Conservation (phyloP, 2,797 vertebrate species). For the Potorous gilbertii region DNA sequence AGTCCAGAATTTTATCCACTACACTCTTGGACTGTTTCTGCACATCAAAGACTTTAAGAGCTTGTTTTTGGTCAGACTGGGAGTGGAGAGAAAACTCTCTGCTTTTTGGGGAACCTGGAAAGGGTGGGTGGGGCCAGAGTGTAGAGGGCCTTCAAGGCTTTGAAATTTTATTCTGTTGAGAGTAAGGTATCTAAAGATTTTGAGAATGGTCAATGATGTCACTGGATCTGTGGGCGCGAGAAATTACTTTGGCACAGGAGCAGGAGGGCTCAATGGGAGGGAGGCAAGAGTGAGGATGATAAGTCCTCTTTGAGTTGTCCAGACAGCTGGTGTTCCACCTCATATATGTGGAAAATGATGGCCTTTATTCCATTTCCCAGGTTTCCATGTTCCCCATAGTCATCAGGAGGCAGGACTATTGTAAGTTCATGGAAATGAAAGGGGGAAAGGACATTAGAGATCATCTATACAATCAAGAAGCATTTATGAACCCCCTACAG, state of each 20-base stretch:
- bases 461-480: background rate
- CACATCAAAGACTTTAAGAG: background rate
- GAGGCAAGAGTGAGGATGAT: background rate
- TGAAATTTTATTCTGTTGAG: background rate
- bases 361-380: background rate
- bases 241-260: background rate
- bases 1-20: background rate
- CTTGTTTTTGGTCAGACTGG: no score
- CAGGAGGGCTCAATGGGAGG: background rate
- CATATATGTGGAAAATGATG: background rate
- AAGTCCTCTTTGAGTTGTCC: background rate
- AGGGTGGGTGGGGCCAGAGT: background rate
- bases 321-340: background rate
- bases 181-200: background rate
- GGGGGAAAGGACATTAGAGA: background rate
- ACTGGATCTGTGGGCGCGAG: background rate
- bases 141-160: background rate
- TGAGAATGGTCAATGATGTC: background rate
- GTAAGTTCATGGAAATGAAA: background rate
- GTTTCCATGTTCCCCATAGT: background rate
- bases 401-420: background rate
- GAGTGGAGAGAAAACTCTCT: background rate
- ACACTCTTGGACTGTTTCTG: background rate
- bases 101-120: background rate
- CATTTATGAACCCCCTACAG: background rate